Conservation (phyloP, 2,888 invertebrate species). For the Diarsia brunnea region DNA sequence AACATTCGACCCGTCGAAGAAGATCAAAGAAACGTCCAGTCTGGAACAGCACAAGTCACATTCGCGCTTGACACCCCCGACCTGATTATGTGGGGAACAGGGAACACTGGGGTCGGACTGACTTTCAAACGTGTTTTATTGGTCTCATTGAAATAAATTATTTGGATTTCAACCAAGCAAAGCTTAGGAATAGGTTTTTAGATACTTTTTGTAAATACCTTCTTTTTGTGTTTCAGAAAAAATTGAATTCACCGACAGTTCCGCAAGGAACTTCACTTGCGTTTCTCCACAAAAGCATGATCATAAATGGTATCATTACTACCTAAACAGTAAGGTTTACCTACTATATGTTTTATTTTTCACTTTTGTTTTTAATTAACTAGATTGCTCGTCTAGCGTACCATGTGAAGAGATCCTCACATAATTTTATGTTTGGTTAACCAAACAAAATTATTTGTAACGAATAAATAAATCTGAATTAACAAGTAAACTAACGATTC, state of each 20-base stretch:
- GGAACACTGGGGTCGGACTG: too few relatives aligned
- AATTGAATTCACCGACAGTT: accelerated
- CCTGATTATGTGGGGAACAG: not conserved
- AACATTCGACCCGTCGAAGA: not conserved
- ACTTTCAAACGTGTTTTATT: not conserved
- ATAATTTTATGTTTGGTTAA: too few relatives aligned
- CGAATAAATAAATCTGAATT: not conserved
- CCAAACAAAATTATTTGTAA: not conserved
- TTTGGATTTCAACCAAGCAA: not conserved
- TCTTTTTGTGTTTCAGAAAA: conserved; percentile 20
- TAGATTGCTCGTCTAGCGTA: too few relatives aligned
- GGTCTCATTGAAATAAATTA: not conserved
- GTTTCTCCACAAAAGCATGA: accelerated
- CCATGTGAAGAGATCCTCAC: not conserved
- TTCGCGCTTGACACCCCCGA: not conserved
- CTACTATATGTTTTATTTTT: too few relatives aligned
- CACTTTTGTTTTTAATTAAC: too few relatives aligned
- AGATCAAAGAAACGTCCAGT: not conserved
- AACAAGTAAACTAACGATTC: not conserved
- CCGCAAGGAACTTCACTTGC: not conserved
- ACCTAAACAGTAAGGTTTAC: not conserved
- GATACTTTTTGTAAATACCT: not conserved
- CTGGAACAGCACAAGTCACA: not conserved
- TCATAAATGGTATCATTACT: conserved; percentile 5
- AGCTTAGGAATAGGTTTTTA: not conserved